Base-by-base conservation (phyloP, 2,797 vertebrate species). In the Catostomus latipinnis region DNA sequence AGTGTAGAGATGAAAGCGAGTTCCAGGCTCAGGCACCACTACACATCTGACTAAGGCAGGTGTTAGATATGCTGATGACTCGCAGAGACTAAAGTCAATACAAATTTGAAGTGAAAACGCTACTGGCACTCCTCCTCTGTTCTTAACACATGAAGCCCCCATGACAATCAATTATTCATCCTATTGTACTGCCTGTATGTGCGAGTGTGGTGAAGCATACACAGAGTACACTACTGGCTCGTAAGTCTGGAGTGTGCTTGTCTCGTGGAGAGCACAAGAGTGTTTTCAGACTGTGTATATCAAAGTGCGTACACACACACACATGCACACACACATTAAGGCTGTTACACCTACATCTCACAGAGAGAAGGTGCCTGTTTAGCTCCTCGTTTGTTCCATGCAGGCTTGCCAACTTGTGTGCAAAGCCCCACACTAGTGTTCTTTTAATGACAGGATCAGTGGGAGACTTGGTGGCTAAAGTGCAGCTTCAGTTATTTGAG, bases 11-110 rank as follows among this genome's bases (percentile, higher is more conserved):
- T 97, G 93, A 97, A 97, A 98, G 90, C 91, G 91, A 91, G 90
- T 94, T 92, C 90, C 88, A 87, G 91, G 93, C 92, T 92, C 93
- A 95, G 89, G 90, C 90, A 88, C 81, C 89, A 85, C 91, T 95
- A 93, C 94, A 93, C 93, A 94, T 94, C 92, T 82, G 90, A 96
- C 93, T 95, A 93, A 95, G 94, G 95, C 95, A 96, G 96, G 95
- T 97, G 96, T 97, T 96, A 96, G 96, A 98, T 98, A 97, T 97
- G 96, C 94, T 98, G 96, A 97, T 98, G 94, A 96, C 95, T 94
- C 88, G 78, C 91, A 86, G 88, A 97, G 97, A 98, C 96, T 97
- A 98, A 98, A 98, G 97, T 94, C 95, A 93, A 91, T 95, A 97
- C 95, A 98, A 97, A 98, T 98, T 95, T 95, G 94, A 97, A 98